Evolutionary conservation across 2,113 vertebrate genomes (phyloP), one percentile per base, ranked within the genome.

Genomic region (Anarhynchus alexandrinus): DNA sequence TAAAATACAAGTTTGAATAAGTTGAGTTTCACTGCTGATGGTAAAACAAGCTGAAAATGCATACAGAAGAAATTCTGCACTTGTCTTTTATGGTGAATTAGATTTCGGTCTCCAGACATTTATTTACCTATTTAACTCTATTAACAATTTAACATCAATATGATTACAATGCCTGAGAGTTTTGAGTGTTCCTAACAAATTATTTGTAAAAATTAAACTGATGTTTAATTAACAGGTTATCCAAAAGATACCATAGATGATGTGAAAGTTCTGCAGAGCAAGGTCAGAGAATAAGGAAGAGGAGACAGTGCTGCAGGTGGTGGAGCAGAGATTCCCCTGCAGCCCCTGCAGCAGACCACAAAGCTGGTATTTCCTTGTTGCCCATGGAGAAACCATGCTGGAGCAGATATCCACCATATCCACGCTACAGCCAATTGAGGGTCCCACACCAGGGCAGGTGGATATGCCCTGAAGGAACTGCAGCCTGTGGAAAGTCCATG

Each of bases 1-100:
- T 86, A 84, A 66, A 95, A 96, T 54, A 52, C 30, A 95, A 93
- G 23, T 93, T 93, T 73, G 30, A 82, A 36, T 62, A 95, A 96
- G 29, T 40, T 88, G 79, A 65, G 13, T 67, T 96, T 84, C 40
- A 92, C 59, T 93, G 77, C 23, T 66, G 45, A 82, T 11, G 29
- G 27, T 87, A 88, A 76, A 73, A n/a, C 14, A 89, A 93, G 20
- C 45, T 49, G 43, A 49, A 95, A 93, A 83, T 86, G 80, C 1
- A 2, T 22, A 17, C 4, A 47, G 15, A 58, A 91, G 12, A 27
- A 55, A 71, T 71, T 74, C 47, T 83, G 1, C 16, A 30, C 25
- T 73, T 86, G 3, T 42, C 16, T 62, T 6, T 55, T 66, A 38
- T 3, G 2, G 7, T 66, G 34, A 92, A 72, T 57, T 77, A 23